Evolutionary conservation across 64 coral and sea anemone species (phyloP), one percentile per base, ranked within the genome.

Genomic region (Stichodactyla mertensii): DNA sequence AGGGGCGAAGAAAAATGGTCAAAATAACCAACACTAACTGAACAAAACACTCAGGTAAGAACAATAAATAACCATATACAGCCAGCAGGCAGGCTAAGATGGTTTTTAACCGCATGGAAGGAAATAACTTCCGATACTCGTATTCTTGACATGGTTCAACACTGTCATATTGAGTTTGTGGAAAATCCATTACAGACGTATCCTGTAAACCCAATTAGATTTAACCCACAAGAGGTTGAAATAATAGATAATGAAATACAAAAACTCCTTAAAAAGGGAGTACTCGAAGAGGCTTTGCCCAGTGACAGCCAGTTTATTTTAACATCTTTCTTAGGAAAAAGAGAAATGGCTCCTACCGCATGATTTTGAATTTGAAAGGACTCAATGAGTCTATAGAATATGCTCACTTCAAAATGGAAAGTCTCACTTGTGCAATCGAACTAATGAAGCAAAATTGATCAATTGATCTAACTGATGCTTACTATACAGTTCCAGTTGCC

Each of bases 401-500:
- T 64, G 5, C 4, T 20, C 61, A 64, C 4, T 64, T 64, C 19
- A 64, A 64, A 64, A 64, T 64, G 61, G 61, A 64, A 5, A 64
- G 61, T 5, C 61, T 64, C 4, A 64, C 0, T 64, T 64, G 1
- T 64, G 61, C 61, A 18, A 19, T 20, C 4, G 2, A 64, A 20
- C 61, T 64, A 0, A 64, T 64, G 61, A 64, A 1, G 16, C 15
- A 64, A 5, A 64, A 64, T 20, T 64, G 61, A 4, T 64, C 61
- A 64, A 64, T 64, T 18, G 61, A 64, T 4, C 61, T 64, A 10
- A 64, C 13, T 16, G 61, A 64, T 20, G 61, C 61, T 0, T 64
- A 64, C 61, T 64, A 64, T 64, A 64, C 61, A 18, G 61, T 64
- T 23, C 85, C 85, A 24, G 71, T 86, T 24, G 85, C 85, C 54